phyloP scores from a whole-genome alignment of 2,797 vertebrate genomes.

The Echiichthys vipera region DNA sequence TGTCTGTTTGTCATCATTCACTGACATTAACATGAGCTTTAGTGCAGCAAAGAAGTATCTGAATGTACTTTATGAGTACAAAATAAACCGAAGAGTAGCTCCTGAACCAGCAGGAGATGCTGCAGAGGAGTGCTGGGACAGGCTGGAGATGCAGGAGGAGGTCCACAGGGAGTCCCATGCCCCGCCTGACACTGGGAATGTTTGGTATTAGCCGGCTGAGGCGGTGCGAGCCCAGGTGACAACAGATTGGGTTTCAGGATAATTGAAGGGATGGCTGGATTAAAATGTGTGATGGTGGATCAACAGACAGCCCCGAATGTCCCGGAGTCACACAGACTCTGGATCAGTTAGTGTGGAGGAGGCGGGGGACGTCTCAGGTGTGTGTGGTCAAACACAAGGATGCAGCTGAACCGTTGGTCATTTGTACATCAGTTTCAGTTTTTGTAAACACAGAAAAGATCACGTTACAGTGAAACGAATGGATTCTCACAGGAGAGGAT shows the following conservation, averaged over 20 bases:
- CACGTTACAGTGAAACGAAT: background rate
- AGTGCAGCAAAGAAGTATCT: background rate
- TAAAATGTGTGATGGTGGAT: conserved; percentile 17
- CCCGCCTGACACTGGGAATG: conserved; percentile 42
- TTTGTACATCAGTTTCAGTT: conserved; percentile 13
- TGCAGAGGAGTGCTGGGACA: too few species aligned
- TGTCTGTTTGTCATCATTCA: background rate
- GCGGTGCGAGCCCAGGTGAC: conserved; percentile 49
- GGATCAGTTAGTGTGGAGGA: background rate
- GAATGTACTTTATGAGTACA: background rate
- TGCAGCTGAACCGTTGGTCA: conserved; percentile 17
- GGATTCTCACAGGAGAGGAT: too few species aligned
- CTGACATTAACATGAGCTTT: background rate
- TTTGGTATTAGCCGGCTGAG: conserved; percentile 23
- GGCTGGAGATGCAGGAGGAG: background rate
- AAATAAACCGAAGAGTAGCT: background rate
- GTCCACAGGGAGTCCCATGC: conserved; percentile 26
- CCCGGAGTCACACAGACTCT: background rate
- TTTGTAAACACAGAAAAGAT: background rate
- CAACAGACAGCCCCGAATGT: conserved; percentile 47
- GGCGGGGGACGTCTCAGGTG: background rate
- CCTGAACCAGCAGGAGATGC: background rate
- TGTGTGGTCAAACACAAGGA: conserved; percentile 12
- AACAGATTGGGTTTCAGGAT: conserved; percentile 60
- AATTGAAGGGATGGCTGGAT: conserved; percentile 66